A percentile compares a stretch with the other conserved stretches of the same genome.
Evolutionary conservation across 1,140 invertebrate genomes (phyloP).

Genomic region (Heliothis virescens): DNA sequence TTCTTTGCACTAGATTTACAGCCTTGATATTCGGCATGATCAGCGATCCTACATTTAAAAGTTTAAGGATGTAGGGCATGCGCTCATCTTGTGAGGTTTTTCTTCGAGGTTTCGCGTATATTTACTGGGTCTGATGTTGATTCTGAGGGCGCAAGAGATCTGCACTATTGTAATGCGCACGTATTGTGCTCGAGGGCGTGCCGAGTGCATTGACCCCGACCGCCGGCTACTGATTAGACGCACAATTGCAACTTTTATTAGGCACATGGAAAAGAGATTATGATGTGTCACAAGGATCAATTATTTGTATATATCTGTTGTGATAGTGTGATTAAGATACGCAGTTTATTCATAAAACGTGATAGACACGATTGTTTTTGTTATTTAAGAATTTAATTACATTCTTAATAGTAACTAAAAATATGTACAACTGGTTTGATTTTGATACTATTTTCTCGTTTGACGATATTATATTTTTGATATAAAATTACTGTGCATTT

Average conservation of each 20-base stretch:
- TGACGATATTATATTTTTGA: too few relatives aligned
- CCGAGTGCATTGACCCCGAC: conserved; percentile 65
- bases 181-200: conserved; percentile 55
- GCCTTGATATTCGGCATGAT: neutral
- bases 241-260: conserved; percentile 65
- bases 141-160: conserved; percentile 34
- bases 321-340: neutral
- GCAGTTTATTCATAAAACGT: conserved; percentile 2
- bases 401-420: too few relatives aligned
- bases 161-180: conserved; percentile 35
- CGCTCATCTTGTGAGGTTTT: neutral
- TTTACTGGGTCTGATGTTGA: conserved; percentile 2
- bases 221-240: conserved; percentile 69
- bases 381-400: too few relatives aligned
- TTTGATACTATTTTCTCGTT: too few relatives aligned
- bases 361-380: too few relatives aligned
- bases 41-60: neutral
- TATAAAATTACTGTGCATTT: too few relatives aligned
- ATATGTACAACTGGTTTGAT: too few relatives aligned
- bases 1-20: conserved; percentile 33
- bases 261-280: conserved; percentile 44
- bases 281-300: conserved; percentile 29
- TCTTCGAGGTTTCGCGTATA: neutral
- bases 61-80: conserved; percentile 16
- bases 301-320: too few relatives aligned